Conservation (phyloP, 2,113 vertebrate species). For the Cyanoliseus patagonus region DNA sequence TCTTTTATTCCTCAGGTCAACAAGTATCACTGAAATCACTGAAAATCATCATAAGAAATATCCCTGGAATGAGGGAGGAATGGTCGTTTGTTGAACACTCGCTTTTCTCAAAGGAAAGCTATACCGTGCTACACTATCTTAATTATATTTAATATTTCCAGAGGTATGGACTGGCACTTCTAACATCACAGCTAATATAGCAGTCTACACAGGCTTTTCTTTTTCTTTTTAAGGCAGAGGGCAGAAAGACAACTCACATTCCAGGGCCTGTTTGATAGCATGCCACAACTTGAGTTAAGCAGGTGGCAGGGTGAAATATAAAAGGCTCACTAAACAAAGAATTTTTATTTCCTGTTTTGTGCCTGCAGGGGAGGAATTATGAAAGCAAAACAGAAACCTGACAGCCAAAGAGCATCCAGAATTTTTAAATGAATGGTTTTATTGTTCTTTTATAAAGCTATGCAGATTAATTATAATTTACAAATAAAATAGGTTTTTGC, state of each 20-base stretch:
- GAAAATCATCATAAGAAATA: neutral
- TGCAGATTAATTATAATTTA: constrained; percentile 70
- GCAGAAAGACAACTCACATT: neutral
- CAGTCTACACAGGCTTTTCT: neutral
- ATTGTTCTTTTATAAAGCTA: constrained; percentile 65
- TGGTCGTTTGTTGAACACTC: accelerated
- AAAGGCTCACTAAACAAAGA: constrained; percentile 74
- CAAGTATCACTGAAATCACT: neutral
- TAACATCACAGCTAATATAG: neutral
- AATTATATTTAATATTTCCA: neutral
- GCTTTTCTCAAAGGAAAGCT: neutral
- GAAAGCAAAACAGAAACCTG: constrained; percentile 66
- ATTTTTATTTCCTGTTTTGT: constrained; percentile 68
- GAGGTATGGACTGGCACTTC: neutral
- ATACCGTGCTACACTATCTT: neutral
- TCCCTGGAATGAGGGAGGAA: neutral
- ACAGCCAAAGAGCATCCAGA: constrained; percentile 57
- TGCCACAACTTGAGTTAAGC: constrained; percentile 62
- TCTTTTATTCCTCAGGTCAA: neutral
- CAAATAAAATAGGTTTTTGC: constrained; percentile 47
- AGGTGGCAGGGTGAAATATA: constrained; percentile 69
- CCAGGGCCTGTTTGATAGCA: constrained; percentile 40
- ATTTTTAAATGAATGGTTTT: constrained; percentile 43
- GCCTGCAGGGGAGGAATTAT: constrained; percentile 71
- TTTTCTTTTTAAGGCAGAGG: neutral